phyloP scores from a whole-genome alignment of 2,113 vertebrate species.

The Cygnus buccinator region DNA sequence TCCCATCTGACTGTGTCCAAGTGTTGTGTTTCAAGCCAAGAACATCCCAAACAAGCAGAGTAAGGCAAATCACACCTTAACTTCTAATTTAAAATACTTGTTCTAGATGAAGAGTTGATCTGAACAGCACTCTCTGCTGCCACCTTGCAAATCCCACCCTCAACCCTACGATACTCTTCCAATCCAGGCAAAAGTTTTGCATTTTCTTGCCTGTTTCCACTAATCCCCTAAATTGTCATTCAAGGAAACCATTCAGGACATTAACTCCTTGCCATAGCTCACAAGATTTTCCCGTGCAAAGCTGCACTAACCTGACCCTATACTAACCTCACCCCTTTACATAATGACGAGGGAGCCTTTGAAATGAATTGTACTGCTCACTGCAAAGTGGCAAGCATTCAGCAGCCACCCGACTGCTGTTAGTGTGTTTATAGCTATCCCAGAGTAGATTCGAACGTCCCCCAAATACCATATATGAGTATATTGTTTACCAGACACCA shows the following conservation, averaged over 20 bases:
- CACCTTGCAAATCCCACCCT: background rate
- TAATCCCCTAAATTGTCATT: background rate
- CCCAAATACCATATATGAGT: background rate
- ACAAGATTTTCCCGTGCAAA: background rate
- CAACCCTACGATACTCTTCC: no score
- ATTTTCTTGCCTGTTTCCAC: background rate
- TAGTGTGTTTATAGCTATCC: background rate
- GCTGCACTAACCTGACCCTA: background rate
- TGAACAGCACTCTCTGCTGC: background rate
- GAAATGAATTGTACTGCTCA: background rate
- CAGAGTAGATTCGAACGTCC: background rate
- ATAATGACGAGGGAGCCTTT: rapidly evolving
- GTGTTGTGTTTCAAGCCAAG: background rate
- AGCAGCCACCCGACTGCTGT: background rate
- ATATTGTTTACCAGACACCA: background rate
- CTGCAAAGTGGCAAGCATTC: background rate
- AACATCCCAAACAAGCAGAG: background rate
- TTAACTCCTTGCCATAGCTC: background rate
- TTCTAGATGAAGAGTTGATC: background rate
- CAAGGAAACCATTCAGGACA: background rate
- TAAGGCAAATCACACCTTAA: background rate
- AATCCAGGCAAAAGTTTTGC: background rate
- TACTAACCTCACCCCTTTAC: background rate
- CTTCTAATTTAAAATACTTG: background rate
- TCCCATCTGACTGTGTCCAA: background rate